These are phyloP conservation scores for Cephalopterus ornatus DNA, from an alignment of 2,113 vertebrate genomes.

Conservation along the genomic window DNA sequence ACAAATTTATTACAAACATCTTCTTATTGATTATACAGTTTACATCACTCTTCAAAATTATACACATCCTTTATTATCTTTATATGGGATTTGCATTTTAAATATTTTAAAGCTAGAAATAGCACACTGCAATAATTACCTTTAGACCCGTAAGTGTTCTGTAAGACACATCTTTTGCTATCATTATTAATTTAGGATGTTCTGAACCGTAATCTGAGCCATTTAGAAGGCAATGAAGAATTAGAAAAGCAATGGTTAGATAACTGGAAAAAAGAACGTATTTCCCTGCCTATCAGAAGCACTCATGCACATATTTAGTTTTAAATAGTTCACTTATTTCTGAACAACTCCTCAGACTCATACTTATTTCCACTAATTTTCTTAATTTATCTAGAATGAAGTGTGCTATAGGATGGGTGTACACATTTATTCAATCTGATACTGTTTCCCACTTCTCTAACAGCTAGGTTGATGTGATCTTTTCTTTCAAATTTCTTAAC, in stretches of 20 bases:
- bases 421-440: not conserved
- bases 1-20: conserved; percentile 5
- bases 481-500: not conserved
- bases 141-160: not conserved
- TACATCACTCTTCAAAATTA: not conserved
- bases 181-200: not conserved
- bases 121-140: not conserved
- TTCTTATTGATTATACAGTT: conserved; percentile 3
- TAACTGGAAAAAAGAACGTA: not conserved
- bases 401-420: not conserved
- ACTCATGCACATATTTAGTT: not conserved
- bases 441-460: conserved; percentile 12
- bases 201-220: not conserved
- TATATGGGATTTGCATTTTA: not conserved
- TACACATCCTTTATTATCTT: not conserved
- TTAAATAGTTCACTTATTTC: not conserved
- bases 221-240: not conserved
- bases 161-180: not conserved
- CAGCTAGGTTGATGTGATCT: not conserved
- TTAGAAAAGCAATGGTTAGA: not conserved
- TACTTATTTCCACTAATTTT: not conserved
- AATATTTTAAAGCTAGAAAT: conserved; percentile 36
- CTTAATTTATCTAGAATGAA: not conserved
- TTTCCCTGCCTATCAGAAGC: not conserved
- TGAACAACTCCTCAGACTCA: not conserved